Percentiles rank a stretch among this genome's conserved stretches.
phyloP scores from a whole-genome alignment of 2,888 invertebrate genomes.

The Mythimna impura region DNA sequence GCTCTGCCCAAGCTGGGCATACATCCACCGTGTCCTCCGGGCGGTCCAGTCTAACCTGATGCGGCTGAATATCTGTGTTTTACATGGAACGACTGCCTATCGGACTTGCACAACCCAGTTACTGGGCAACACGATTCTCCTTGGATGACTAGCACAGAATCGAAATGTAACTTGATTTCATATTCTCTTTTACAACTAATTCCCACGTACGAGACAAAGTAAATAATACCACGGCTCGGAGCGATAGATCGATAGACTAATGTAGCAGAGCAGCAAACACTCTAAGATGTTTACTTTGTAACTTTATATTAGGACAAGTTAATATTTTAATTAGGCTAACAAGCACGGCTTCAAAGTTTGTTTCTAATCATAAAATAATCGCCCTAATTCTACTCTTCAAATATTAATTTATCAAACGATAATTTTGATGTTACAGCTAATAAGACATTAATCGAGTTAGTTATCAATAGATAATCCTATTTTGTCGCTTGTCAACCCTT shows the following conservation, averaged over 20 bases:
- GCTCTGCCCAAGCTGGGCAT: too few species aligned
- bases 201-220: slow-evolving; percentile 1
- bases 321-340: slow-evolving; percentile 17
- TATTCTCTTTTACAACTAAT: neutral
- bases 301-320: slow-evolving; percentile 11
- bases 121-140: too few species aligned
- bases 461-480: slow-evolving; percentile 9
- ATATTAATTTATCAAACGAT: too few species aligned
- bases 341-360: slow-evolving; percentile 7
- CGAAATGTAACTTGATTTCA: slow-evolving; percentile 8
- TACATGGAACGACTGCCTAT: too few species aligned
- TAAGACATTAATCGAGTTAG: neutral
- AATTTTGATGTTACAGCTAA: slow-evolving; percentile 2
- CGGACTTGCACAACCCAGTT: too few species aligned
- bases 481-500: neutral
- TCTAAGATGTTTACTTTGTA: slow-evolving; percentile 15
- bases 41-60: too few species aligned
- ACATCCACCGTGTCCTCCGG: too few species aligned
- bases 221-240: slow-evolving; percentile 26
- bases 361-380: slow-evolving; percentile 10
- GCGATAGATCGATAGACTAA: slow-evolving; percentile 5
- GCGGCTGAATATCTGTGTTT: too few species aligned
- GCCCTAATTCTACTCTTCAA: neutral
- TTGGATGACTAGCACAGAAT: neutral
- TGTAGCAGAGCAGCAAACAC: slow-evolving; percentile 9